These are phyloP conservation scores for Takifugu bimaculatus DNA, from an alignment of 2,113 vertebrate species.

Conservation along the genomic window DNA sequence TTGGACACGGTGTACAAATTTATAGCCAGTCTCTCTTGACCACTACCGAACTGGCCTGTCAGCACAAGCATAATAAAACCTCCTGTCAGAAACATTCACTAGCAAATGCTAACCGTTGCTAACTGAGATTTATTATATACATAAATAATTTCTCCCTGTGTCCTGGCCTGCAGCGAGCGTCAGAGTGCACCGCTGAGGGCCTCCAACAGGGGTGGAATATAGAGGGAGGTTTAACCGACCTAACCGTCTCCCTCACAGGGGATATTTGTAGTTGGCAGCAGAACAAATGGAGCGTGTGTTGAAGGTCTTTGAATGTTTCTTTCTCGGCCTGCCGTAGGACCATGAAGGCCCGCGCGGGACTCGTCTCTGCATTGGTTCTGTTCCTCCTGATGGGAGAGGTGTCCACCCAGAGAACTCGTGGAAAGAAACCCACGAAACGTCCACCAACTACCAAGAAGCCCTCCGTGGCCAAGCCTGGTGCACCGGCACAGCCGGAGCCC, in stretches of 20 bases:
- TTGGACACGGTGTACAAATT: neutral
- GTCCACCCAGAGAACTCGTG: constrained; percentile 48
- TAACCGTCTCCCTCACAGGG: too few relatives aligned
- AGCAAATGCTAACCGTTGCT: constrained; percentile 6
- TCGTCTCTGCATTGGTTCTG: constrained; percentile 78
- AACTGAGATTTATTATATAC: neutral
- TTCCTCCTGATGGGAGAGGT: constrained; percentile 78
- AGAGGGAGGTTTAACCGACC: neutral
- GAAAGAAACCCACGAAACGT: constrained; percentile 66
- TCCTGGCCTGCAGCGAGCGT: neutral
- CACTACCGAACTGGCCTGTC: neutral
- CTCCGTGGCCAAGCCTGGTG: constrained; percentile 28
- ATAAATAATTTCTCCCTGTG: neutral
- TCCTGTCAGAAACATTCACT: neutral
- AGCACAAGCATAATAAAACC: neutral
- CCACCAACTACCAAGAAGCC: constrained; percentile 50
- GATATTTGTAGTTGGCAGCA: neutral
- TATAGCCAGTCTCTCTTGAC: neutral
- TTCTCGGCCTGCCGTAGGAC: constrained; percentile 52
- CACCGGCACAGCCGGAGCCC: constrained; percentile 72
- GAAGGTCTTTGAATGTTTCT: neutral
- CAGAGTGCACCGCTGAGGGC: neutral
- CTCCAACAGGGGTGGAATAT: neutral
- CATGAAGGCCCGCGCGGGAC: constrained; percentile 81
- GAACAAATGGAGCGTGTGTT: neutral